Percentiles rank a stretch among this genome's conserved stretches.
Conservation (phyloP, 2,113 vertebrate species). For the Phaetusa simplex region DNA sequence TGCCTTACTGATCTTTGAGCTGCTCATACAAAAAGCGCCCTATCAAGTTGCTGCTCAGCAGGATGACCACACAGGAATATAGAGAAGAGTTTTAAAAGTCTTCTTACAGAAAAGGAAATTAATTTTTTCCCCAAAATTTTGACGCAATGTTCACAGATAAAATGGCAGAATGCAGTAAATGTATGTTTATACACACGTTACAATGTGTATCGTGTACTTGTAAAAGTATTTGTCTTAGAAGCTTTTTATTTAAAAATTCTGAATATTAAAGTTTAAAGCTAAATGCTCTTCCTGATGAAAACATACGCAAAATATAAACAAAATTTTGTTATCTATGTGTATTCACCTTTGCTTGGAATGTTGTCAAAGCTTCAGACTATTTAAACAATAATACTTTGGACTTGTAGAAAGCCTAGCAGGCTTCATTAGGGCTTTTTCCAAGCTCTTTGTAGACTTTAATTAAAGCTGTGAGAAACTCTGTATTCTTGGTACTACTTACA, state of each 20-base stretch:
- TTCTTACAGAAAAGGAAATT: slow-evolving; percentile 57
- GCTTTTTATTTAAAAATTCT: background rate
- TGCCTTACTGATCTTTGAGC: background rate
- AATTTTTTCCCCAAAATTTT: slow-evolving; percentile 37
- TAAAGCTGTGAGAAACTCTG: background rate
- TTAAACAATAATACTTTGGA: background rate
- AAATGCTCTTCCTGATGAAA: background rate
- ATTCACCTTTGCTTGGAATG: background rate
- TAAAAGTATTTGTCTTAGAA: background rate
- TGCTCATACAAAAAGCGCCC: background rate
- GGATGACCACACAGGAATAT: background rate
- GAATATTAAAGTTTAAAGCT: background rate
- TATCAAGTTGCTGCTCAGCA: slow-evolving; percentile 58
- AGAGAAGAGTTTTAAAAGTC: slow-evolving; percentile 7
- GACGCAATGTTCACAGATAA: slow-evolving; percentile 32
- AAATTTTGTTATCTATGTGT: background rate
- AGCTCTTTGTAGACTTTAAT: background rate
- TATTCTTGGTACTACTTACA: background rate
- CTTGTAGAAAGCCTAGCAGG: background rate
- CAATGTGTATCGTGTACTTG: rapidly evolving
- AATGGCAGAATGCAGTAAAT: background rate
- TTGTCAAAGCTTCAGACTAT: background rate
- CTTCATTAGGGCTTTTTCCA: background rate
- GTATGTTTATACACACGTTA: background rate
- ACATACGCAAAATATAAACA: background rate